Evolutionary conservation across 2,888 invertebrate genomes (phyloP).

Genomic region (Hirudinaria manillensis): DNA sequence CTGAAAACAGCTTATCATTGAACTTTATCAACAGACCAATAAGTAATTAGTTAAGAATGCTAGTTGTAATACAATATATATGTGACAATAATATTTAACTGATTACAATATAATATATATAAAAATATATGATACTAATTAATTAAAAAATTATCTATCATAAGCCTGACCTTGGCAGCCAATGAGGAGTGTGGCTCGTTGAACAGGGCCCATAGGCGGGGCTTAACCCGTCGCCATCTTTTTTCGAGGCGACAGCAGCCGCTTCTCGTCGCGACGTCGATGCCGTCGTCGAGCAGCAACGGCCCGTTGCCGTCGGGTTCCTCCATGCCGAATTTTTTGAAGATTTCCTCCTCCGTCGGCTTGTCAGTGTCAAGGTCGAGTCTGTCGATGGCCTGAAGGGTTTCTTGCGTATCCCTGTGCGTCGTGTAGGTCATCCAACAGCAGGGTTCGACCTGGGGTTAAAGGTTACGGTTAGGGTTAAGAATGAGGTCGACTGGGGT

Average conservation of each 20-base stretch:
- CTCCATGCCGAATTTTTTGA: slow-evolving; percentile 20
- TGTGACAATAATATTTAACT: too few relatives aligned
- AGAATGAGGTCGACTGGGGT: not conserved
- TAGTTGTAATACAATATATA: too few relatives aligned
- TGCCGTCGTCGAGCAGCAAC: not conserved
- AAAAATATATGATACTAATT: too few relatives aligned
- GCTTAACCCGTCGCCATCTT: slow-evolving; percentile 23
- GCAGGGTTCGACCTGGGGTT: slow-evolving; percentile 86
- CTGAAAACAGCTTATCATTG: too few relatives aligned
- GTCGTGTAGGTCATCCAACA: slow-evolving; percentile 98
- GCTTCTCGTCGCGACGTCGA: not conserved
- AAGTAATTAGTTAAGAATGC: too few relatives aligned
- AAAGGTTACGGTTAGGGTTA: slow-evolving; percentile 53
- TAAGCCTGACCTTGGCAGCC: slow-evolving; percentile 15
- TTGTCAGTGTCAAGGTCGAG: slow-evolving; percentile 30
- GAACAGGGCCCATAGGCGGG: slow-evolving; percentile 24
- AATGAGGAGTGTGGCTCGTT: slow-evolving; percentile 25
- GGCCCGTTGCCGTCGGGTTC: not conserved
- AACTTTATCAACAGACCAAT: too few relatives aligned
- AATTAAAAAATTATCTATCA: too few relatives aligned
- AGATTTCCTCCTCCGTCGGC: slow-evolving; percentile 21
- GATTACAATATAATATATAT: too few relatives aligned
- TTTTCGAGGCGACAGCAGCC: slow-evolving; percentile 4
- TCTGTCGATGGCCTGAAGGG: slow-evolving; percentile 92
- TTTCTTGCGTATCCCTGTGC: slow-evolving; percentile 92